A percentile compares a stretch with the other conserved stretches of the same genome.
Evolutionary conservation across 2,888 invertebrate genomes (phyloP).

Genomic region (Andricus quercusramuli): DNA sequence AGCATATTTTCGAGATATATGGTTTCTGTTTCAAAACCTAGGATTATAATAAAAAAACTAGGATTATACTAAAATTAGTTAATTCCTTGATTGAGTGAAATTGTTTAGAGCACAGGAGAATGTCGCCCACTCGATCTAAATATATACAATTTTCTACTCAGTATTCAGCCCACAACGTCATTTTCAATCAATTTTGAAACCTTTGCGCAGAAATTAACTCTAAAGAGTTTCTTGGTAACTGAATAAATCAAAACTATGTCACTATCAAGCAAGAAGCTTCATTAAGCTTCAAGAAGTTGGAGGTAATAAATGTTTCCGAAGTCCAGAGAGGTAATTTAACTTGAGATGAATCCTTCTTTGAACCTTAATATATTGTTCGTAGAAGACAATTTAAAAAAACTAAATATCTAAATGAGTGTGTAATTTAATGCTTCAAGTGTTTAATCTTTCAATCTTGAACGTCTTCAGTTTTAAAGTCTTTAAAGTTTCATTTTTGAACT

Average conservation of each 20-base stretch:
- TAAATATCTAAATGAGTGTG: background rate
- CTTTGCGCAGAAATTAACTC: background rate
- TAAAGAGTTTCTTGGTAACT: background rate
- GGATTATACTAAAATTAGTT: background rate
- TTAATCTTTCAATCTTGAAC: no score
- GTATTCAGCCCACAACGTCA: background rate
- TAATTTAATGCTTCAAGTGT: no score
- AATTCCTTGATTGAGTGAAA: background rate
- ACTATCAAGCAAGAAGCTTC: background rate
- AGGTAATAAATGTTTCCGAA: background rate
- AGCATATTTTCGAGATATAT: no score
- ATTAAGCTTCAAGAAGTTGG: background rate
- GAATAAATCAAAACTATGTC: conserved; percentile 15
- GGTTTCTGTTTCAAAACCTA: no score
- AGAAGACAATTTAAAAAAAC: background rate
- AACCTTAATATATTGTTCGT: background rate
- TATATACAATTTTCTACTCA: conserved; percentile 16
- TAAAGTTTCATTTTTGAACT: no score
- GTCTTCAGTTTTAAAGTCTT: no score
- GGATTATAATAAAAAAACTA: background rate
- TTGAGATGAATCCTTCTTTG: background rate
- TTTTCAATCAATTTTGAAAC: conserved; percentile 20
- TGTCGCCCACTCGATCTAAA: conserved; percentile 19
- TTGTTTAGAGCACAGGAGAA: background rate
- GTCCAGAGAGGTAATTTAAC: background rate